phyloP scores from a whole-genome alignment of 2,888 invertebrate species.

The Priocnemis perturbator region DNA sequence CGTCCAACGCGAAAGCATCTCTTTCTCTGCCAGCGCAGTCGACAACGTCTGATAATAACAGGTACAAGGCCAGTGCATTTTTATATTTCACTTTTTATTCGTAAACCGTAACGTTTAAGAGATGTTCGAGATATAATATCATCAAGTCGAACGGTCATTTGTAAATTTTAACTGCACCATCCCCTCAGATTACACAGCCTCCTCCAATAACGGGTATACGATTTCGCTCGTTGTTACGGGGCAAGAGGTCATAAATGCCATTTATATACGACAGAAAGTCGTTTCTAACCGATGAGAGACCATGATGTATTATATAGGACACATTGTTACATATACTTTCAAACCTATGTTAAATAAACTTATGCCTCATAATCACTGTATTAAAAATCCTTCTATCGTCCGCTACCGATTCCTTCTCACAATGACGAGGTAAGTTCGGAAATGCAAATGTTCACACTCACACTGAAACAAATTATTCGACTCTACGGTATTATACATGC shows the following conservation, averaged over 20 bases:
- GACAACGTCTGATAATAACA: constrained; percentile 1
- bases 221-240: background rate
- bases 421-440: too few species aligned
- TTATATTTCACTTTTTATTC: constrained; percentile 50
- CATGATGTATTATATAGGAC: background rate
- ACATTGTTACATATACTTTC: constrained; percentile 18
- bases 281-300: constrained; percentile 27
- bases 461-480: too few species aligned
- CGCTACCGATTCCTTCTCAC: too few species aligned
- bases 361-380: background rate
- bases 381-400: background rate
- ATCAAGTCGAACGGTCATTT: constrained; percentile 10
- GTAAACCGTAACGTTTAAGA: constrained; percentile 28
- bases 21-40: background rate
- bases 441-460: too few species aligned
- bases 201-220: too few species aligned
- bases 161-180: constrained; percentile 14
- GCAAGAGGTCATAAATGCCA: constrained; percentile 25
- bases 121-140: constrained; percentile 9
- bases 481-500: too few species aligned
- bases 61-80: constrained; percentile 40
- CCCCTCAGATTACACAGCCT: background rate
- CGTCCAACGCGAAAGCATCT: constrained; percentile 14
- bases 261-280: constrained; percentile 25
- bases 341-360: constrained; percentile 50